Percentiles rank a stretch among this genome's conserved stretches.
phyloP scores from a whole-genome alignment of 2,797 vertebrate genomes.

The Cyprinodon diabolis region DNA sequence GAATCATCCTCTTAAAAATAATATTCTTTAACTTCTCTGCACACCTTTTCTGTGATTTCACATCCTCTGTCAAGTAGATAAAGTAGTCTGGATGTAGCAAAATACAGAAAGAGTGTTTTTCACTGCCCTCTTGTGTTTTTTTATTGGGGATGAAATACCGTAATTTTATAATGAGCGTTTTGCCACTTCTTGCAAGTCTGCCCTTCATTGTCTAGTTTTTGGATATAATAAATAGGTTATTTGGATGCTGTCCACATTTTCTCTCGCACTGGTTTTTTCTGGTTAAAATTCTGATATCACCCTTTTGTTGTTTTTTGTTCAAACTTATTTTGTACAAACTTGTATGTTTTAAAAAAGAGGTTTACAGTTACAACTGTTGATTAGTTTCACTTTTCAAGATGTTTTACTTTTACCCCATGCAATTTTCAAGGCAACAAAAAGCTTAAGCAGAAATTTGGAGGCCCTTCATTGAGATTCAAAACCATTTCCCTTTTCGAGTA shows the following conservation, averaged over 20 bases:
- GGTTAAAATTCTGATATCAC: not conserved
- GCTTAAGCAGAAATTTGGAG: slow-evolving; percentile 3
- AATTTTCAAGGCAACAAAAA: slow-evolving; percentile 82
- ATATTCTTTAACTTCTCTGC: slow-evolving; percentile 56
- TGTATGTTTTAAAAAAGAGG: slow-evolving; percentile 24
- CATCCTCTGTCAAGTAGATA: slow-evolving; percentile 76
- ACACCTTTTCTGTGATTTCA: slow-evolving; percentile 72
- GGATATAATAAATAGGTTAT: slow-evolving; percentile 34
- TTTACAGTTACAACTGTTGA: slow-evolving; percentile 52
- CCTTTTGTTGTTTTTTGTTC: not conserved
- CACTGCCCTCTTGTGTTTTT: slow-evolving; percentile 52
- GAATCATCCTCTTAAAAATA: slow-evolving; percentile 78
- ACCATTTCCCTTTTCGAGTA: slow-evolving; percentile 10
- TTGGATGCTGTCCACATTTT: slow-evolving; percentile 3
- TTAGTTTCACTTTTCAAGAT: slow-evolving; percentile 76
- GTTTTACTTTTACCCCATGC: slow-evolving; percentile 58
- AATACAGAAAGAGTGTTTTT: slow-evolving; percentile 73
- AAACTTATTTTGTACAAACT: not conserved
- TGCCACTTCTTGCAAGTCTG: slow-evolving; percentile 28
- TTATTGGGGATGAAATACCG: slow-evolving; percentile 38
- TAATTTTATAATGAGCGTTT: slow-evolving; percentile 52
- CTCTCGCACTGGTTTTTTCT: not conserved
- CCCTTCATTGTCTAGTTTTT: slow-evolving; percentile 36
- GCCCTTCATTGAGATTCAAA: slow-evolving; percentile 44
- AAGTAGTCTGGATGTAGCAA: slow-evolving; percentile 70